Percentiles rank a stretch among this genome's conserved stretches.
These are phyloP conservation scores for Camelus bactrianus DNA, from an alignment of 2,113 vertebrate genomes.

Conservation along the genomic window DNA sequence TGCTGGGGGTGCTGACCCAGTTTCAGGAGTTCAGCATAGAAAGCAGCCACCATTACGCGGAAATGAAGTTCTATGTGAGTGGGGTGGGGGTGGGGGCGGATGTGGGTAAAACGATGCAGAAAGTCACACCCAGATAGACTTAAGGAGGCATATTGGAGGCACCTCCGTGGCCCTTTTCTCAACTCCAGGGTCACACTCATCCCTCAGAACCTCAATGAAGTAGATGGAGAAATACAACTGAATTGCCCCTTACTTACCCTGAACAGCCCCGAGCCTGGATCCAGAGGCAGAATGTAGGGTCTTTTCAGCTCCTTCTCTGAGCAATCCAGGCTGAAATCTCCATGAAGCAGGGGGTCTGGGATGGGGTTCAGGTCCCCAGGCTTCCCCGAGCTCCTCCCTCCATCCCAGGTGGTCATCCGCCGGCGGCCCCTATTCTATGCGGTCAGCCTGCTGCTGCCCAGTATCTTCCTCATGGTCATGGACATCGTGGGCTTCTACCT, in stretches of 20 bases:
- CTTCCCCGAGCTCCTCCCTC: not conserved
- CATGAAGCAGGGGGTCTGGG: not conserved
- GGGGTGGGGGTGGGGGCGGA: fast-evolving
- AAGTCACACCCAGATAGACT: fast-evolving
- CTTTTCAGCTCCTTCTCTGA: not conserved
- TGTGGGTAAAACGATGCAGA: fast-evolving
- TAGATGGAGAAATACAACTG: fast-evolving
- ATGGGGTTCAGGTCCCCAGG: fast-evolving
- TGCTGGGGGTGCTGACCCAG: slow-evolving; percentile 93
- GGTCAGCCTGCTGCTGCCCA: slow-evolving; percentile 95
- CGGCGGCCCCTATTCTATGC: slow-evolving; percentile 97
- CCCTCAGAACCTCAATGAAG: fast-evolving
- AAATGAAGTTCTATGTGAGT: slow-evolving; percentile 98
- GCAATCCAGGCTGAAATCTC: not conserved
- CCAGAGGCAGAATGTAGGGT: not conserved
- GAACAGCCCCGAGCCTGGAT: not conserved
- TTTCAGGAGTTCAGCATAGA: slow-evolving; percentile 95
- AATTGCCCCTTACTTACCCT: not conserved
- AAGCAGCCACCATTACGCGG: slow-evolving; percentile 90
- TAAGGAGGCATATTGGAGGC: fast-evolving
- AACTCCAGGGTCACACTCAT: not conserved
- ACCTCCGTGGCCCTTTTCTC: not conserved
- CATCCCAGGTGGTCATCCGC: slow-evolving; percentile 94
- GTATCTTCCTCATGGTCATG: slow-evolving; percentile 98
- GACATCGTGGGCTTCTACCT: slow-evolving; percentile 98